These are phyloP conservation scores for Furnarius figulus DNA, from an alignment of 2,113 vertebrate species.

Conservation along the genomic window DNA sequence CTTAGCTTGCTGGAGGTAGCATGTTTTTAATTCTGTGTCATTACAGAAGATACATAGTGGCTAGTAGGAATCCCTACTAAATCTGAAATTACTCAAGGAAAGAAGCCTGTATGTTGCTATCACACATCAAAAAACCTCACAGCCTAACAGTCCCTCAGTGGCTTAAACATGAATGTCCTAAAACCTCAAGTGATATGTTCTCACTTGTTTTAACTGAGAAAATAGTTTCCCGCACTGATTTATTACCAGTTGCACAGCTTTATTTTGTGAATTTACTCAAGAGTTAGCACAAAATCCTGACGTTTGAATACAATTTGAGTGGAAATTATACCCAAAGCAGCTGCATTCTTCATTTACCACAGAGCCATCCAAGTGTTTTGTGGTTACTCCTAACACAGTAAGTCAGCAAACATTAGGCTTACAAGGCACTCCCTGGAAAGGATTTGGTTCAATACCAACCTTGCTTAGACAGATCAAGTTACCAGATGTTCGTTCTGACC, in stretches of 20 bases:
- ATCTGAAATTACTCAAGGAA: neutral
- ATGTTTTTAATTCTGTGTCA: neutral
- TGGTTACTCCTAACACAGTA: conserved; percentile 14
- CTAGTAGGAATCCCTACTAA: neutral
- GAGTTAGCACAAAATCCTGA: conserved; percentile 3
- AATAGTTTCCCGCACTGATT: neutral
- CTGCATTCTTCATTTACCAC: conserved; percentile 17
- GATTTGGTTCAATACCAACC: neutral
- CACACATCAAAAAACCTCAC: neutral
- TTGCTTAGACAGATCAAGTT: conserved; percentile 30
- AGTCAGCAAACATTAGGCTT: neutral
- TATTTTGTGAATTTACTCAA: conserved; percentile 21
- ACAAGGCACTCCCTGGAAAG: neutral
- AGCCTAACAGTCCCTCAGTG: neutral
- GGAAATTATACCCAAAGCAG: conserved; percentile 31
- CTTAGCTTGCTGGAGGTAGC: neutral
- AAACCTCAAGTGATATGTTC: conserved; percentile 19
- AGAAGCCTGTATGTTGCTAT: neutral
- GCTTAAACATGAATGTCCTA: neutral
- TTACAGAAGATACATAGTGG: neutral
- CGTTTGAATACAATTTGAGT: conserved; percentile 3
- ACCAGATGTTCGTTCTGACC: conserved; percentile 1
- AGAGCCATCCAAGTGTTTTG: neutral
- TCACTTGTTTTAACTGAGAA: conserved; percentile 24
- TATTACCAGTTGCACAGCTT: neutral